phyloP scores from a whole-genome alignment of 2,113 vertebrate species.

The Mixornis gularis region DNA sequence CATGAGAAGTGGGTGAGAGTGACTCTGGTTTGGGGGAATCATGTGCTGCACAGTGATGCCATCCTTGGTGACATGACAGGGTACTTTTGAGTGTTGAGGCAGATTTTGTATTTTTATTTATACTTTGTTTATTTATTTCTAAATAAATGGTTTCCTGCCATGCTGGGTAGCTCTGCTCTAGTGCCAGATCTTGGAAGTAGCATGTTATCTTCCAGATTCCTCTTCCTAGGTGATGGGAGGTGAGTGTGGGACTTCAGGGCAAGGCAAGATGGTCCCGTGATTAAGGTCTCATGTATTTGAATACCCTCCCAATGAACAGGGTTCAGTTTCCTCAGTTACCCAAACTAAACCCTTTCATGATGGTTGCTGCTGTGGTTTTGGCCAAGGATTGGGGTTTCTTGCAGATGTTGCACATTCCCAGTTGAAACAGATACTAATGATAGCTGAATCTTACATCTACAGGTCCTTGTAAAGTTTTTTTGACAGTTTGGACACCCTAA shows the following conservation, averaged over 20 bases:
- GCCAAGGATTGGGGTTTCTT: neutral
- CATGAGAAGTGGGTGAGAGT: neutral
- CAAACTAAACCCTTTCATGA: neutral
- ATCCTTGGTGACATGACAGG: accelerated
- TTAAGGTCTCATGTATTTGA: neutral
- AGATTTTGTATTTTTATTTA: neutral
- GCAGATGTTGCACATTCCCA: neutral
- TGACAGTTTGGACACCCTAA: neutral
- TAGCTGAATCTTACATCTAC: neutral
- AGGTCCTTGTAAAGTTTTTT: neutral
- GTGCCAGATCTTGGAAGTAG: neutral
- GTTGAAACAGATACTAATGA: neutral
- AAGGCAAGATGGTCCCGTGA: neutral
- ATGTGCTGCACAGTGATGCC: neutral
- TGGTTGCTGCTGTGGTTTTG: neutral
- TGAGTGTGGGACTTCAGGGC: neutral
- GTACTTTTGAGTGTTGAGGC: neutral
- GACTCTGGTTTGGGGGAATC: neutral
- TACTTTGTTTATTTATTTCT: neutral
- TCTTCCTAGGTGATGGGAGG: neutral
- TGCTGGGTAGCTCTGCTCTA: neutral
- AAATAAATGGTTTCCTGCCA: neutral
- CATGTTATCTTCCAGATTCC: neutral
- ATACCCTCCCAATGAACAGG: neutral
- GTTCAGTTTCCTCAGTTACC: neutral